Base-by-base conservation (phyloP, 2,113 vertebrate species). In the Periophthalmus modestus region DNA sequence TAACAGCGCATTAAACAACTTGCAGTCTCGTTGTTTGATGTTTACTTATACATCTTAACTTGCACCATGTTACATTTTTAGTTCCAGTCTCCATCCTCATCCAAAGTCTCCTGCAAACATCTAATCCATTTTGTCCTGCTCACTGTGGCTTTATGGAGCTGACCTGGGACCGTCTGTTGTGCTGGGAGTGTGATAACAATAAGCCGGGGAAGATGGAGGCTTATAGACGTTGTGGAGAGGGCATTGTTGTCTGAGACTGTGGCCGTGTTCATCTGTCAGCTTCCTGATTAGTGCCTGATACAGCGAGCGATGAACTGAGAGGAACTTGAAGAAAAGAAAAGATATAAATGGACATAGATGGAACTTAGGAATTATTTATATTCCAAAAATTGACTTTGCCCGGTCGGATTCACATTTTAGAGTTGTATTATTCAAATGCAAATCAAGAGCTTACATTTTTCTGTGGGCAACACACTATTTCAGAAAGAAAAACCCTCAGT, bases 221-320 rank as follows among this genome's bases (percentile, higher is more conserved):
- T 43, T 80, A 65, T 36, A 9, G 50, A 69, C n/a, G 62, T 62
- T 63, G 69, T 68, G 58, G 62, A 66, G 77, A 79, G 83, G 77
- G 80, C 75, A 74, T 82, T 87, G 81, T 81, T 73, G 73, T 70
- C 68, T 73, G 75, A 77, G 69, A 62, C 48, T 69, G 54, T 68
- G 75, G 68, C 71, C 65, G 14, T 34, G 48, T 59, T 46, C 66
- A 61, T 84, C 72, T 75, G 58, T 34, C 55, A 73, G 65, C 71
- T 82, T 75, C 21, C 84, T 55, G 79, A 55, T 78, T 50, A 87
- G 90, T 92, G 89, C 91, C 52, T 77, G 58, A 50, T 81, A 79
- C 82, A 80, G 90, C 85, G 78, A 83, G 69, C 68, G 74, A 85
- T 79, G 82, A 72, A 67, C 72, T 79, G 83, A 83, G 72, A 80